A percentile compares a stretch with the other conserved stretches of the same genome.
These are phyloP conservation scores for Engystomops pustulosus DNA, from an alignment of 2,113 vertebrate species.

Conservation along the genomic window DNA sequence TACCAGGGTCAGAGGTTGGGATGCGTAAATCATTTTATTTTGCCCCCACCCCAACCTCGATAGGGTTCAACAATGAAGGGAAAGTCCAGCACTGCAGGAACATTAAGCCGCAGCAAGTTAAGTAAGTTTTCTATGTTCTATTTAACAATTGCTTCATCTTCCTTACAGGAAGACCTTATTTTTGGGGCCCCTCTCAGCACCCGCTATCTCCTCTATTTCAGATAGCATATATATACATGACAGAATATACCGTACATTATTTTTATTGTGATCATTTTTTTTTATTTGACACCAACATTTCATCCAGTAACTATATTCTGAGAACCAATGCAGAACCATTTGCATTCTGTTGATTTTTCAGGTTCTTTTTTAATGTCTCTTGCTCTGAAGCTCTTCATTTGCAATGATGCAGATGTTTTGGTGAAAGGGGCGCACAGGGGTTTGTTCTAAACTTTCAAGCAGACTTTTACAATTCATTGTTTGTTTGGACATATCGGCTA, in stretches of 20 bases:
- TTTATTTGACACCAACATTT: constrained; percentile 16
- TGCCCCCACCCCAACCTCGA: no score
- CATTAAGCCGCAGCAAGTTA: no score
- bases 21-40: no score
- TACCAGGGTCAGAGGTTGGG: no score
- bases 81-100: no score
- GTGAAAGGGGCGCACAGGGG: constrained; percentile 47
- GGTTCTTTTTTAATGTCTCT: constrained; percentile 23
- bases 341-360: constrained; percentile 33
- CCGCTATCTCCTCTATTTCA: neutral
- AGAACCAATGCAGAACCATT: constrained; percentile 37
- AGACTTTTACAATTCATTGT: constrained; percentile 53
- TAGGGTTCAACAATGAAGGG: no score
- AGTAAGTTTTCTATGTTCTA: no score
- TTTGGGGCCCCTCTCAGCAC: no score
- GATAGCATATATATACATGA: neutral
- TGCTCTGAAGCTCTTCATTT: constrained; percentile 41
- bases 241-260: neutral
- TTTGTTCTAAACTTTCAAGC: constrained; percentile 47
- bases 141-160: no score
- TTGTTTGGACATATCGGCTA: constrained; percentile 49
- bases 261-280: no score
- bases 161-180: no score
- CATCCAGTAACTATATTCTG: neutral
- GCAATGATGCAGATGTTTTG: constrained; percentile 49